phyloP scores from a whole-genome alignment of 2,888 invertebrate species.

The Prionchulus punctatus region DNA sequence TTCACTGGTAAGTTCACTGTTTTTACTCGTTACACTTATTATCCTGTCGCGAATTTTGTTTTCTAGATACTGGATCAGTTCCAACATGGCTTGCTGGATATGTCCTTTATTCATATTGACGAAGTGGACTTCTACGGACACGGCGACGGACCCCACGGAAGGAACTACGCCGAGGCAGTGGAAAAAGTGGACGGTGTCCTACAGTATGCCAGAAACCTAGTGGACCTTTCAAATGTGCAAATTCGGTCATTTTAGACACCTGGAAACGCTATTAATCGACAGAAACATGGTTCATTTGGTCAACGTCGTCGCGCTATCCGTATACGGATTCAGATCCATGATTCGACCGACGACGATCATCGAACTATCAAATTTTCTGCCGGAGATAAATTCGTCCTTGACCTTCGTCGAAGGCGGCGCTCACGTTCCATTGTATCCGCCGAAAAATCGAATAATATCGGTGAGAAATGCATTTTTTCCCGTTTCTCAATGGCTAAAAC shows the following conservation, averaged over 20 bases:
- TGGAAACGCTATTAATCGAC: not conserved
- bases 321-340: not conserved
- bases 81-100: not conserved
- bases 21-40: no score
- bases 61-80: not conserved
- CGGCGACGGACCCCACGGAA: not conserved
- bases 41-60: not conserved
- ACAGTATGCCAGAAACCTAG: not conserved
- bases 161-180: not conserved
- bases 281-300: not conserved
- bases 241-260: not conserved
- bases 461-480: not conserved
- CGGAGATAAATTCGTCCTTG: slow-evolving; percentile 1
- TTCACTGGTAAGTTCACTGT: no score
- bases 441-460: not conserved
- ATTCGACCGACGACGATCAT: not conserved
- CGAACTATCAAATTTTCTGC: not conserved
- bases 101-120: not conserved
- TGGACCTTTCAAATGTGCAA: not conserved
- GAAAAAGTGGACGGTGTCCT: not conserved
- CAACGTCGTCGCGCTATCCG: not conserved
- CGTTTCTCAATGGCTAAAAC: not conserved
- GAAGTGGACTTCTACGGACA: not conserved
- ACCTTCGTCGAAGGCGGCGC: slow-evolving; percentile 5
- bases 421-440: not conserved